Base-by-base conservation (phyloP, 2,113 vertebrate genomes). In the Monarcha castaneiventris region DNA sequence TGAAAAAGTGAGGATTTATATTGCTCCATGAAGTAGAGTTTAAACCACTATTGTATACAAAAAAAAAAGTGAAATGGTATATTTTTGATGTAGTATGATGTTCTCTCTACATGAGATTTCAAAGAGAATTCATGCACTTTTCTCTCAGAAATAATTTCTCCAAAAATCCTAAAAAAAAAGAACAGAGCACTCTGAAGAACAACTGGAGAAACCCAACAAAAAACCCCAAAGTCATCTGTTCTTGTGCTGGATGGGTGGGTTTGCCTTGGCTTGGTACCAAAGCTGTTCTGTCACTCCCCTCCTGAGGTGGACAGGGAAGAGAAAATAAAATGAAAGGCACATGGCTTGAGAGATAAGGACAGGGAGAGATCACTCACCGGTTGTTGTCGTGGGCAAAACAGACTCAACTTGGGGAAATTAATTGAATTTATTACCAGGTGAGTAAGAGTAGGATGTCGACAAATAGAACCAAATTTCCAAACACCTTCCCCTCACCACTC, bases 21-120 rank as follows among this genome's bases (percentile, higher is more conserved):
- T 75, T 92, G 56, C 49, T 92, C 56, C 82, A 9, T 67, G 82
- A 93, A 96, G 37, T 94, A 67, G 77, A 87, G n/a, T 92, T 88
- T 88, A 84, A 96, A 72, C 51, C n/a, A 63, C 27, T 75, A 74
- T 56, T 75, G 26, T 52, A 66, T 68, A 80, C 30, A 74, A 76
- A 61, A 86, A 61, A 86, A 55, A 58, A 41, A 55, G 23, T 12
- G 12, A 80, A 86, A 22, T 83, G 43, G 33, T 77, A 9, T 23
- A 39, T 66, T 79, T 52, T 46, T 80, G 30, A 77, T 85, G 39
- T 85, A 86, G 63, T 83, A 37, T 7, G 1, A 30, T 75, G 13
- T 80, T 90, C 82, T 59, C 51, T 58, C 13, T 84, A 21, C 5
- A 13, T 44, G 16, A 69, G 43, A 71, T 88, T 91, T 48, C 62